Evolutionary conservation across 35 echinoderm and acorn worm species (phyloP).

Genomic region (Stichopus chloronotus): DNA sequence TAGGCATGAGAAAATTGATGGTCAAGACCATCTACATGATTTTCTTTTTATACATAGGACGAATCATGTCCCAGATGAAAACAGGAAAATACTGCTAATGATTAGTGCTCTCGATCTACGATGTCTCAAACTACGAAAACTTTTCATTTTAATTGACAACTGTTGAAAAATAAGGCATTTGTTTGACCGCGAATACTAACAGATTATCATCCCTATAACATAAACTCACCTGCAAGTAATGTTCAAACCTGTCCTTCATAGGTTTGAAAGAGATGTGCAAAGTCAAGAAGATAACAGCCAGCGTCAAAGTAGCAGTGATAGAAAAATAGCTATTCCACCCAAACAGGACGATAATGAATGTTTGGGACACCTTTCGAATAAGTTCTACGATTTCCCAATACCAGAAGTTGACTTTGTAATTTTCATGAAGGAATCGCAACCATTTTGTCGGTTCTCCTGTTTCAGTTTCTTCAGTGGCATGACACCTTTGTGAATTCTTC

Average conservation of each 20-base stretch:
- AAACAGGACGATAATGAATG: conserved; percentile 37
- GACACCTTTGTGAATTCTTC: background rate
- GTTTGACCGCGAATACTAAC: too few species aligned
- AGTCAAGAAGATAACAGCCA: conserved; percentile 41
- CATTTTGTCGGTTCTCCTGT: background rate
- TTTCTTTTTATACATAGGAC: too few species aligned
- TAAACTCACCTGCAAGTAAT: conserved; percentile 55
- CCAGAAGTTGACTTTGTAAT: conserved; percentile 55
- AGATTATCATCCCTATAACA: too few species aligned
- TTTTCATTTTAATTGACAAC: too few species aligned
- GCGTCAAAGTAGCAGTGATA: background rate
- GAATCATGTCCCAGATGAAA: too few species aligned
- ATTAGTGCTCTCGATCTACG: too few species aligned
- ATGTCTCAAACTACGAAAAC: too few species aligned
- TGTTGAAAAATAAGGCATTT: too few species aligned
- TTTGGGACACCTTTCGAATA: conserved; percentile 37
- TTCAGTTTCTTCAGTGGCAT: background rate
- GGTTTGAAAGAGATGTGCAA: conserved; percentile 44
- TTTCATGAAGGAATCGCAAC: conserved; percentile 47
- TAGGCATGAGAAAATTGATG: too few species aligned
- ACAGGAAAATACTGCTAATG: too few species aligned
- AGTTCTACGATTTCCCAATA: conserved; percentile 71
- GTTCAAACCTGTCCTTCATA: conserved; percentile 57
- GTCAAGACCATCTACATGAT: too few species aligned
- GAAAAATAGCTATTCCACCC: conserved; percentile 46